Percentiles rank a stretch among this genome's conserved stretches.
phyloP scores from a whole-genome alignment of 2,113 vertebrate genomes.

The Vulpes ferrilata region DNA sequence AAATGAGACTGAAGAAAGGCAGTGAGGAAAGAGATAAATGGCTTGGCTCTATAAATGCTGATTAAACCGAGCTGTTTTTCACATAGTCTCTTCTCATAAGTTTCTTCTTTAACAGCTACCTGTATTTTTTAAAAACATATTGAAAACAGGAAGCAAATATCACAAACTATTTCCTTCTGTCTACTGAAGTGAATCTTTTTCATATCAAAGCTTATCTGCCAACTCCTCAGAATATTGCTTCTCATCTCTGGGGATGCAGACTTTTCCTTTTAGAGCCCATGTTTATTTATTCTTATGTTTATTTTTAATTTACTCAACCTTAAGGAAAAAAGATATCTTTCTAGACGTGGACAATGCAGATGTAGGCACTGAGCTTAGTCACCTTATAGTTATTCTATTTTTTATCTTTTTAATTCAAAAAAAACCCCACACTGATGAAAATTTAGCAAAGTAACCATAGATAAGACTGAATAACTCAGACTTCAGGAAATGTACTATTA shows the following conservation, averaged over 20 bases:
- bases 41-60: neutral
- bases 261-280: slow-evolving; percentile 41
- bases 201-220: slow-evolving; percentile 71
- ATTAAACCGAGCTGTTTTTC: neutral
- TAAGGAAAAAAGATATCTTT: slow-evolving; percentile 65
- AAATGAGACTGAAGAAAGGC: neutral
- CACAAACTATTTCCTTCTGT: slow-evolving; percentile 51
- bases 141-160: slow-evolving; percentile 66
- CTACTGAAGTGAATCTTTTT: slow-evolving; percentile 73
- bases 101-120: slow-evolving; percentile 31
- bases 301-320: slow-evolving; percentile 75
- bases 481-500: neutral
- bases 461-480: slow-evolving; percentile 50
- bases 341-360: slow-evolving; percentile 16
- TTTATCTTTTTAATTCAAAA: slow-evolving; percentile 60
- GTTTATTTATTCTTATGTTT: slow-evolving; percentile 78
- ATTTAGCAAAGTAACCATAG: slow-evolving; percentile 54
- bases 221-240: slow-evolving; percentile 56
- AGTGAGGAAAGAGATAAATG: neutral
- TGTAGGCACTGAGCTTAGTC: neutral
- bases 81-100: slow-evolving; percentile 13
- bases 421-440: slow-evolving; percentile 31
- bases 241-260: slow-evolving; percentile 42
- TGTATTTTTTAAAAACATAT: neutral
- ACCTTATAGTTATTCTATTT: slow-evolving; percentile 46